Conservation (phyloP, 2,888 invertebrate species). For the Apodemia hepburni region DNA sequence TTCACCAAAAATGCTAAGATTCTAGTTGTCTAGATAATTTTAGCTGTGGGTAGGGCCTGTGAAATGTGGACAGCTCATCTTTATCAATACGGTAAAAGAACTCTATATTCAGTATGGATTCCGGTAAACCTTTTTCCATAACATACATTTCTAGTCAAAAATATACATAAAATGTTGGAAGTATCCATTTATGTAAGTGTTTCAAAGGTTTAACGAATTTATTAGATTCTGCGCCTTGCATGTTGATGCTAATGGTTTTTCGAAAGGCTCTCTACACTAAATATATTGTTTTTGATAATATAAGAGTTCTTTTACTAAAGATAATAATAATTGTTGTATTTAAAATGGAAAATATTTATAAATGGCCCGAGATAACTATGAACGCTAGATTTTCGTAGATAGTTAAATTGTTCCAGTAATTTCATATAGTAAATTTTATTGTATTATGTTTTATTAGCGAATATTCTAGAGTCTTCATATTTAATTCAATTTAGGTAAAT, state of each 20-base stretch:
- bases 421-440: conserved; percentile 51
- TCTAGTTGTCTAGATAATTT: conserved; percentile 24
- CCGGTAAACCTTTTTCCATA: conserved; percentile 9
- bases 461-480: conserved; percentile 52
- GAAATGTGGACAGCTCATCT: conserved; percentile 22
- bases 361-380: conserved; percentile 44
- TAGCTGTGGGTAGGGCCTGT: conserved; percentile 20
- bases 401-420: conserved; percentile 57
- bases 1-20: conserved; percentile 15
- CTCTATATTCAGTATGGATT: conserved; percentile 18
- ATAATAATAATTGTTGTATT: conserved; percentile 16
- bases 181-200: conserved; percentile 9
- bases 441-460: conserved; percentile 51
- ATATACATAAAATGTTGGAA: conserved; percentile 13
- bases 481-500: conserved; percentile 46
- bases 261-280: conserved; percentile 15
- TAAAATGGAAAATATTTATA: conserved; percentile 25
- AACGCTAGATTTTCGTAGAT: conserved; percentile 63
- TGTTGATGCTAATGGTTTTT: conserved; percentile 5
- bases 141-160: conserved; percentile 14
- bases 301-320: conserved; percentile 24
- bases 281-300: not conserved
- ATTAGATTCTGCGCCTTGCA: conserved; percentile 12
- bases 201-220: conserved; percentile 15
- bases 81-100: conserved; percentile 21